Evolutionary conservation across 2,113 vertebrate species (phyloP).

Genomic region (Nesogale talazaci): DNA sequence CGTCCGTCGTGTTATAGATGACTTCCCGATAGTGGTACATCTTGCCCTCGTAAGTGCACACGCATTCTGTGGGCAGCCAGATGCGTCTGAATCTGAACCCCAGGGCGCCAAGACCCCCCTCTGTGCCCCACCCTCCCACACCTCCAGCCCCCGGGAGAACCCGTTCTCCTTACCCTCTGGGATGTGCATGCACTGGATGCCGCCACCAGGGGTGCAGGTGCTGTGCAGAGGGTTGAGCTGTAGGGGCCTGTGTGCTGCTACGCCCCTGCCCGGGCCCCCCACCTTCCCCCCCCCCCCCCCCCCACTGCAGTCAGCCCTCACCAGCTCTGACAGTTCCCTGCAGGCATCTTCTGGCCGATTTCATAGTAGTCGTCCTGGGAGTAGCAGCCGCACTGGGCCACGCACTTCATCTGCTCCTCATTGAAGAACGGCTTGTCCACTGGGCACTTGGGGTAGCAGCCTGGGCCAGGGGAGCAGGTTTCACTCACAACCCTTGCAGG

Average conservation of each 20-base stretch:
- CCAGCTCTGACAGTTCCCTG: constrained; percentile 90
- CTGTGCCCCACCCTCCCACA: accelerated
- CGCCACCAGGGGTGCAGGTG: constrained; percentile 77
- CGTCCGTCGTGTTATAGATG: constrained; percentile 88
- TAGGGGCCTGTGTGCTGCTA: accelerated
- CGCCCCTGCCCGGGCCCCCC: accelerated
- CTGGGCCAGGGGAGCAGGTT: constrained; percentile 73
- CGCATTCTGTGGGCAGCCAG: constrained; percentile 81
- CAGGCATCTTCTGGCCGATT: constrained; percentile 83
- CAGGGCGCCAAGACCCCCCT: not conserved
- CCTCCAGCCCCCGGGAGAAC: not conserved
- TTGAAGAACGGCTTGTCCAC: constrained; percentile 89
- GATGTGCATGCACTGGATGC: constrained; percentile 79
- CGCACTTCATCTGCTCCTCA: constrained; percentile 92
- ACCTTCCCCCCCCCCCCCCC: accelerated
- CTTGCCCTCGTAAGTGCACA: constrained; percentile 84
- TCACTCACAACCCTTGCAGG: not conserved
- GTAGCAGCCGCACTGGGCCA: constrained; percentile 88
- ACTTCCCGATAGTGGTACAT: constrained; percentile 81
- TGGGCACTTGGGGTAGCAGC: constrained; percentile 94
- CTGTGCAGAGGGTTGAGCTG: constrained; percentile 72
- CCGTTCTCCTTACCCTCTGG: constrained; percentile 78
- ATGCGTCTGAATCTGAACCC: accelerated
- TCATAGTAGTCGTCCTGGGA: constrained; percentile 81
- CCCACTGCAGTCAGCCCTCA: constrained; percentile 77